Evolutionary conservation across 2,113 vertebrate genomes (phyloP).

Genomic region (Amphiprion percula): DNA sequence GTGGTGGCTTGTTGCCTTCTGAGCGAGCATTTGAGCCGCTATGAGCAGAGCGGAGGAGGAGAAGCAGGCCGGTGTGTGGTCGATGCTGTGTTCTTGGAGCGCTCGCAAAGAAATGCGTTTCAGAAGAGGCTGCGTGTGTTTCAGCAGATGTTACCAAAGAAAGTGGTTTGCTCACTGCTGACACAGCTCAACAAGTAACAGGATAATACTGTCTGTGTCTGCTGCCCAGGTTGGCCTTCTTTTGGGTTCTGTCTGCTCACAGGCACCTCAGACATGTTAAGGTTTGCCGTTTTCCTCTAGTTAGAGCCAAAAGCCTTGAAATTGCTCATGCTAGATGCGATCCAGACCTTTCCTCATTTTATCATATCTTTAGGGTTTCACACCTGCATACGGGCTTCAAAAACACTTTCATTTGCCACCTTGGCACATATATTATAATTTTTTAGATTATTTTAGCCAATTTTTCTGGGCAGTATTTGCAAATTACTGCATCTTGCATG

Average conservation of each 20-base stretch:
- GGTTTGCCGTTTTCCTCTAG: not conserved
- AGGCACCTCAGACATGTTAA: slow-evolving; percentile 5
- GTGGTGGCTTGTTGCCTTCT: slow-evolving; percentile 42
- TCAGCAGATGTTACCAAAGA: slow-evolving; percentile 25
- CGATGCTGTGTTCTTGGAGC: slow-evolving; percentile 26
- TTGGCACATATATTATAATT: too few relatives aligned
- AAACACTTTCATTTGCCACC: too few relatives aligned
- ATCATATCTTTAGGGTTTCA: too few relatives aligned
- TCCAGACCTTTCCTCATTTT: too few relatives aligned
- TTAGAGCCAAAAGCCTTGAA: too few relatives aligned
- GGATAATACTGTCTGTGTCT: not conserved
- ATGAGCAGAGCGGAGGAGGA: slow-evolving; percentile 27
- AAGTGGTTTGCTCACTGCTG: slow-evolving; percentile 37
- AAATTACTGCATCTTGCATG: not conserved
- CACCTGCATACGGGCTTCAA: too few relatives aligned
- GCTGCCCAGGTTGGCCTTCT: not conserved
- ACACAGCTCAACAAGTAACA: slow-evolving; percentile 23
- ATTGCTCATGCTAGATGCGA: too few relatives aligned
- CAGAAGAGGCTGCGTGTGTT: slow-evolving; percentile 19
- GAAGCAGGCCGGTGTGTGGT: slow-evolving; percentile 52
- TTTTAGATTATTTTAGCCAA: not conserved
- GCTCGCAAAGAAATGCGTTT: slow-evolving; percentile 15
- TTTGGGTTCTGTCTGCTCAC: not conserved
- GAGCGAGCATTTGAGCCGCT: slow-evolving; percentile 13
- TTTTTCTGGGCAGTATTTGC: not conserved